phyloP scores from a whole-genome alignment of 2,113 vertebrate species.

The Epinephelus fuscoguttatus region DNA sequence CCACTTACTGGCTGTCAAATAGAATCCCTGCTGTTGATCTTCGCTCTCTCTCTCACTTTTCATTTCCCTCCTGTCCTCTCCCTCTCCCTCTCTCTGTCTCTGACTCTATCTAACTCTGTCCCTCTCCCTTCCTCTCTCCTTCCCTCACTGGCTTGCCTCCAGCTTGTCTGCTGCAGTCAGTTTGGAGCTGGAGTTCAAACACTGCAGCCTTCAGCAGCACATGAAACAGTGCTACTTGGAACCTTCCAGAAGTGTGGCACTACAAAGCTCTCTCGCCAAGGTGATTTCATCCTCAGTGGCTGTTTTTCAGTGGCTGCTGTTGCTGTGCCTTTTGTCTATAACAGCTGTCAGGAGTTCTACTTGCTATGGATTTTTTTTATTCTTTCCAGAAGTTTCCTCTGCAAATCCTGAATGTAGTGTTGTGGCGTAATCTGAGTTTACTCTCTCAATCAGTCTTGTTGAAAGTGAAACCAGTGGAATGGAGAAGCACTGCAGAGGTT shows the following conservation, averaged over 20 bases:
- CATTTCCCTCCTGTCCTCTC: slow-evolving; percentile 18
- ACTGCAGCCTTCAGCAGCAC: slow-evolving; percentile 72
- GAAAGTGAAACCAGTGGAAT: slow-evolving; percentile 48
- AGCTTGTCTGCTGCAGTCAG: slow-evolving; percentile 81
- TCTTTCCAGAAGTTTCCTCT: slow-evolving; percentile 49
- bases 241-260: slow-evolving; percentile 68
- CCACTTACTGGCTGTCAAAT: slow-evolving; percentile 62
- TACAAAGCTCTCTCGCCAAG: slow-evolving; percentile 29
- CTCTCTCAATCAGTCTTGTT: slow-evolving; percentile 27
- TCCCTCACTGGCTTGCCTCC: slow-evolving; percentile 73
- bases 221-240: slow-evolving; percentile 59
- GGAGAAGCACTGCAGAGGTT: slow-evolving; percentile 37
- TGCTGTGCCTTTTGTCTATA: not conserved
- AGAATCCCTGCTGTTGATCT: slow-evolving; percentile 58
- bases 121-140: slow-evolving; percentile 33
- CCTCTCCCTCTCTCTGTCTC: slow-evolving; percentile 10
- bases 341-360: slow-evolving; percentile 47
- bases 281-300: slow-evolving; percentile 44
- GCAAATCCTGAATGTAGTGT: not conserved
- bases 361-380: slow-evolving; percentile 1
- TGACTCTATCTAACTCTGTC: slow-evolving; percentile 43
- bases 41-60: slow-evolving; percentile 34
- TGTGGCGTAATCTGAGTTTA: slow-evolving; percentile 41
- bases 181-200: slow-evolving; percentile 69
- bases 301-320: slow-evolving; percentile 14